Evolutionary conservation across 2,797 vertebrate genomes (phyloP), one percentile per base, ranked within the genome.

Genomic region (Vireo griseus): DNA sequence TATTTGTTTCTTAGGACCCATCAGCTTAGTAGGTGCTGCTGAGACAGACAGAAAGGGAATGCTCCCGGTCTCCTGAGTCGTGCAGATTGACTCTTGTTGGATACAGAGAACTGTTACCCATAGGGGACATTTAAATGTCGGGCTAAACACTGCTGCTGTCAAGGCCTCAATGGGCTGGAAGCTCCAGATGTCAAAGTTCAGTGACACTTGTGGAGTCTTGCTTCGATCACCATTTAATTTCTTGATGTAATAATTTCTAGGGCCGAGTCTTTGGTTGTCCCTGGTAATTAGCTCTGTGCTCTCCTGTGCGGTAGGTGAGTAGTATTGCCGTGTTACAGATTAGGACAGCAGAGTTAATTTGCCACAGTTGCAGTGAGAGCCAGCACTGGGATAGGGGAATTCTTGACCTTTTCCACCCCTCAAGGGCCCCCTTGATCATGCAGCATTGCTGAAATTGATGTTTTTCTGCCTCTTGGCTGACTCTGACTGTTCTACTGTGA

Each of bases 391-490:
- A 81, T 59, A 55, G 17, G 87, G 66, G 85, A 86, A 75, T 92
- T 94, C 76, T 84, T 94, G 82, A 96, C 92, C 85, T 94, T 95
- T 94, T 96, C 83, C 67, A 92, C 80, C 61, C 67, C 90, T 95
- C 86, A 59, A 62, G 85, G 87, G 91, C 88, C 89, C 62, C 89
- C 87, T 95, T 91, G 89, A 94, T 94, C 92, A 76, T 1, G 1
- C 59, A 71, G 65, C 18, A 10, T 69, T 97, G 69, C 79, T 94
- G 80, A 81, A 96, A 93, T 76, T 73, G 77, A 75, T 91, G 90
- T 88, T 95, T 96, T 96, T 94, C 85, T 95, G 93, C 87, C 85
- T 85, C 78, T 95, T 96, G 93, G 93, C 91, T 94, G 94, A 94
- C 90, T 95, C 89, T 57, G 81, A 44, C 85, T 3, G 2, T 76